Conservation (phyloP, 2,888 invertebrate genomes). For the Ichneumon xanthorius region DNA sequence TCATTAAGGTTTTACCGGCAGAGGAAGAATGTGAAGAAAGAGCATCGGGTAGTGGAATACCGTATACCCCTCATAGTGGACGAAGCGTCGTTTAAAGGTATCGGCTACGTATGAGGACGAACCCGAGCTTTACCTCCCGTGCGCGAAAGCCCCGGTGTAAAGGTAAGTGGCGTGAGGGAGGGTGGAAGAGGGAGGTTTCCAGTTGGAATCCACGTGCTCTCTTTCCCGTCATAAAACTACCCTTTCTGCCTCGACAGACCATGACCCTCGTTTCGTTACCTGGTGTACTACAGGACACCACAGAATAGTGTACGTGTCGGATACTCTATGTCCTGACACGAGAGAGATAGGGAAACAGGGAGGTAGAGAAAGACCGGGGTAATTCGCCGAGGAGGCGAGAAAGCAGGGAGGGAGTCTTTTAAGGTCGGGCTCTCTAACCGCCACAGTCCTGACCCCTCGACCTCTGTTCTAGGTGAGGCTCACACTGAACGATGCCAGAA, state of each 20-base stretch:
- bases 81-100: slow-evolving; percentile 37
- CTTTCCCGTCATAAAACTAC: slow-evolving; percentile 74
- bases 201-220: slow-evolving; percentile 68
- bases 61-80: background rate
- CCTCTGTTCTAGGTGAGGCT: slow-evolving; percentile 42
- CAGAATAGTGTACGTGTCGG: slow-evolving; percentile 40
- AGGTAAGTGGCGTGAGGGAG: slow-evolving; percentile 55
- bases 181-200: slow-evolving; percentile 43
- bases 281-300: slow-evolving; percentile 39
- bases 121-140: background rate
- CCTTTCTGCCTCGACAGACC: slow-evolving; percentile 57
- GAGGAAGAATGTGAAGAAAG: slow-evolving; percentile 32
- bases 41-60: slow-evolving; percentile 5
- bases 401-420: slow-evolving; percentile 59
- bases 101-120: slow-evolving; percentile 45
- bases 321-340: slow-evolving; percentile 43
- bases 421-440: slow-evolving; percentile 66
- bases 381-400: slow-evolving; percentile 68
- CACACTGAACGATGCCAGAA: slow-evolving; percentile 51
- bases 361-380: slow-evolving; percentile 46
- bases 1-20: slow-evolving; percentile 45
- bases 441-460: slow-evolving; percentile 59
- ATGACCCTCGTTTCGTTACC: slow-evolving; percentile 71
- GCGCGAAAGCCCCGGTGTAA: slow-evolving; percentile 24
- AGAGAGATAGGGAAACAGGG: slow-evolving; percentile 7